These are phyloP conservation scores for Tiaroga cobitis DNA, from an alignment of 2,797 vertebrate species.

Conservation along the genomic window DNA sequence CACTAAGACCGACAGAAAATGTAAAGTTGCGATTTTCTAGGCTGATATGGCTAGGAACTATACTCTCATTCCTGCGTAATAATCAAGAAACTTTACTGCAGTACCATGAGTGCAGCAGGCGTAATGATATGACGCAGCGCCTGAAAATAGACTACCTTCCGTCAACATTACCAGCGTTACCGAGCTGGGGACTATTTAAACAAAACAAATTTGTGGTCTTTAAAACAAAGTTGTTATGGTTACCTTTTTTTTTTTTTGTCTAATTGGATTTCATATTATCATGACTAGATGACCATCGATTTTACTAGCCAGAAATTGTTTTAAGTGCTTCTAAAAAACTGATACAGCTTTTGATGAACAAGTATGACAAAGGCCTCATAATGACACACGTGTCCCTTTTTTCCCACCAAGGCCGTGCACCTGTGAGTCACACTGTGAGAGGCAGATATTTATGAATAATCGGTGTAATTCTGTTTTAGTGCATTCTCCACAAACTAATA, in stretches of 20 bases:
- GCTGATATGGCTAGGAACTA: too few species aligned
- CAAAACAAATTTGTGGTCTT: too few species aligned
- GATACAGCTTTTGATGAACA: slow-evolving; percentile 4
- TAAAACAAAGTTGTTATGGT: not conserved
- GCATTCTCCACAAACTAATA: not conserved
- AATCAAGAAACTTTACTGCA: too few species aligned
- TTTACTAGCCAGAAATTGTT: not conserved
- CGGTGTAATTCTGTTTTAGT: not conserved
- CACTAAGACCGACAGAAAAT: too few species aligned
- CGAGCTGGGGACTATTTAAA: too few species aligned
- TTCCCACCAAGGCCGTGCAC: not conserved
- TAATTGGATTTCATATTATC: slow-evolving; percentile 13
- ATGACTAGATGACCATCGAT: not conserved
- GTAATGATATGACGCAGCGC: too few species aligned
- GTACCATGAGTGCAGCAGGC: too few species aligned
- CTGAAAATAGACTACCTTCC: too few species aligned
- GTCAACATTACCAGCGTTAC: too few species aligned
- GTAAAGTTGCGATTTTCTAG: too few species aligned
- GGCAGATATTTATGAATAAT: not conserved
- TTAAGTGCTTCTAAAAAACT: slow-evolving; percentile 19
- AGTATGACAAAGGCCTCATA: slow-evolving; percentile 16
- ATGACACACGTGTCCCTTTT: not conserved
- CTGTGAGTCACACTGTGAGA: slow-evolving; percentile 5
- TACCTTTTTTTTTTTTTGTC: not conserved
- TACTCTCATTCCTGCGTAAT: too few species aligned